Evolutionary conservation across 2,888 invertebrate genomes (phyloP).

Genomic region (Eucriotettix oculatus): DNA sequence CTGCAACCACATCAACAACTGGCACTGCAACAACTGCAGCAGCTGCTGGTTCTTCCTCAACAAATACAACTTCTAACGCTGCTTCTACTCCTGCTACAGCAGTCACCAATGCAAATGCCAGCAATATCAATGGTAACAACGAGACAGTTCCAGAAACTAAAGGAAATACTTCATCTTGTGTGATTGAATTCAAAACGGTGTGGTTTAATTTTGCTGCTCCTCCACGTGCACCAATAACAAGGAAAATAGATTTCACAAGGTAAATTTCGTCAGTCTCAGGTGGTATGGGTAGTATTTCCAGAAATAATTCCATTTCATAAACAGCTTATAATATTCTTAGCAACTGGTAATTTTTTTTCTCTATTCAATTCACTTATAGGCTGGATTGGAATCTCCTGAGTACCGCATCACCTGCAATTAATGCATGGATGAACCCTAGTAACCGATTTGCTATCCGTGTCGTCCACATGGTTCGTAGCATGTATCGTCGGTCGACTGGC

Average conservation of each 20-base stretch:
- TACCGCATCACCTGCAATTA: slow-evolving; percentile 90
- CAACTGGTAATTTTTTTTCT: not conserved
- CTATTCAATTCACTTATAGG: slow-evolving; percentile 26
- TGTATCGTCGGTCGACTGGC: slow-evolving; percentile 65
- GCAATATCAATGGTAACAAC: not conserved
- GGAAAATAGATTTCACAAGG: slow-evolving; percentile 88
- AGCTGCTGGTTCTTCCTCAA: not conserved
- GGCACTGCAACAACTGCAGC: not conserved
- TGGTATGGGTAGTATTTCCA: not conserved
- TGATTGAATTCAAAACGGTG: slow-evolving; percentile 73
- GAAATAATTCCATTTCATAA: not conserved
- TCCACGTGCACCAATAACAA: slow-evolving; percentile 81
- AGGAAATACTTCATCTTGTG: slow-evolving; percentile 69
- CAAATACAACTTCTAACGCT: too few species aligned
- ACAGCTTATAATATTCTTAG: not conserved
- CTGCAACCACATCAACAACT: not conserved
- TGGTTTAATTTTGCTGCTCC: slow-evolving; percentile 99
- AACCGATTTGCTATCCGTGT: slow-evolving; percentile 76
- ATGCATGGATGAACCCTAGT: slow-evolving; percentile 95
- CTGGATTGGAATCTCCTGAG: slow-evolving; percentile 92
- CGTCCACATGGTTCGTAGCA: slow-evolving; percentile 60
- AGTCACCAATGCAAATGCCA: not conserved
- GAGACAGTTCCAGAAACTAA: slow-evolving; percentile 32
- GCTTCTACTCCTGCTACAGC: too few species aligned
- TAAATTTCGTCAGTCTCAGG: slow-evolving; percentile 22